Evolutionary conservation across 2,888 invertebrate genomes (phyloP).

Genomic region (Malthinus seriepunctatus): DNA sequence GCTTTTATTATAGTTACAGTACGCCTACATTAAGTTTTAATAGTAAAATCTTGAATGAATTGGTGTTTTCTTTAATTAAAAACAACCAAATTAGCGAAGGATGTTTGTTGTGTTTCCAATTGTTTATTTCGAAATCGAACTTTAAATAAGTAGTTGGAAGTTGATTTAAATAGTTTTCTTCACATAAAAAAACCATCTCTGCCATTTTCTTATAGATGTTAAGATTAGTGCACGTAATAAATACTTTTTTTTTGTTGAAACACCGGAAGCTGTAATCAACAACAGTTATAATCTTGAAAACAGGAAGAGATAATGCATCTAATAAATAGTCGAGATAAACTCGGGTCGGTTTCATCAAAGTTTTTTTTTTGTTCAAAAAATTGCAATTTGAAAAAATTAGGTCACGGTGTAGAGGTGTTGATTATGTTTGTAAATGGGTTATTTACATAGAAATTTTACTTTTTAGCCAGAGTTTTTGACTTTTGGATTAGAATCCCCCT

Average conservation of each 20-base stretch:
- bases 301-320: conserved; percentile 25
- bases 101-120: no score
- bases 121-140: no score
- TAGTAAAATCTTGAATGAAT: conserved; percentile 32
- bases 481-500: no score
- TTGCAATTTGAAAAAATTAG: conserved; percentile 6
- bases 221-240: background rate
- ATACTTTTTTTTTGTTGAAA: conserved; percentile 3
- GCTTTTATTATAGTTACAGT: conserved; percentile 39
- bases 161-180: background rate
- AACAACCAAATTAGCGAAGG: no score
- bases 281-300: conserved; percentile 18
- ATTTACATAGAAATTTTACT: no score
- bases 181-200: background rate
- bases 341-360: background rate
- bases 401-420: conserved; percentile 1
- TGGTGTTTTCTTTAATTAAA: no score
- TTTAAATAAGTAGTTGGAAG: background rate
- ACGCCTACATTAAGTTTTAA: conserved; percentile 36
- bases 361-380: background rate
- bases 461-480: no score
- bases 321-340: background rate
- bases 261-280: conserved; percentile 21
- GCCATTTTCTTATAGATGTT: conserved; percentile 1
- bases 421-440: background rate